Base-by-base conservation (phyloP, 2,113 vertebrate species). In the Dasyornis broadbenti region DNA sequence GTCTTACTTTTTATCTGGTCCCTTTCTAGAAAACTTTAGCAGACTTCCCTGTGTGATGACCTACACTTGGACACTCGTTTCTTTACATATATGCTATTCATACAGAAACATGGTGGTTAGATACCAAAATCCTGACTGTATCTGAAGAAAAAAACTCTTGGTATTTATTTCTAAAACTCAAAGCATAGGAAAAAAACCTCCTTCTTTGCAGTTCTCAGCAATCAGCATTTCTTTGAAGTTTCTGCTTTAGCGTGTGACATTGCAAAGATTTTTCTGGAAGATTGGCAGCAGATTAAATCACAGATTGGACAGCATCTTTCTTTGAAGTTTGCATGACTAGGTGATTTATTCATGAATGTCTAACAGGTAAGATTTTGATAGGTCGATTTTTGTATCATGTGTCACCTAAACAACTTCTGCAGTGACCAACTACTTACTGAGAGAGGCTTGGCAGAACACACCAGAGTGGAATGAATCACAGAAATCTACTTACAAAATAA, bases 171-270 rank as follows among this genome's bases (percentile, higher is more conserved):
- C 35, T 60, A 70, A 80, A 89, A 70, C 7, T 66, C 42, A 76
- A 73, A 40, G 15, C 30, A 49, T 10, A 49, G 15, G 19, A 31
- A 69, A 39, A 56, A 52, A 47, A 53, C 2, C 0, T 3, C 15
- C 26, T 70, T 33, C 49, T 73, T 70, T 71, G 37, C 52, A 53
- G 47, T 87, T 82, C 31, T 64, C 5, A 9, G 26, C 40, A 85
- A 85, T 44, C 52, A 85, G 16, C 39, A 73, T 96, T 89, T 94
- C 73, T 95, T 93, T 95, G 90, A 96, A 92, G 63, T 91, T 93
- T 91, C 57, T 88, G 11, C 64, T 87, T 94, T 73, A 78, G 30
- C 53, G 44, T 61, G 37, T 94, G 82, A 69, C 42, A 57, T 68
- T 75, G 66, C 52, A 88, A 94, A 82, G 78, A 71, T 87, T 94